Percentiles rank a stretch among this genome's conserved stretches.
Evolutionary conservation across 2,888 invertebrate genomes (phyloP).

Genomic region (Plagodis dolabraria): DNA sequence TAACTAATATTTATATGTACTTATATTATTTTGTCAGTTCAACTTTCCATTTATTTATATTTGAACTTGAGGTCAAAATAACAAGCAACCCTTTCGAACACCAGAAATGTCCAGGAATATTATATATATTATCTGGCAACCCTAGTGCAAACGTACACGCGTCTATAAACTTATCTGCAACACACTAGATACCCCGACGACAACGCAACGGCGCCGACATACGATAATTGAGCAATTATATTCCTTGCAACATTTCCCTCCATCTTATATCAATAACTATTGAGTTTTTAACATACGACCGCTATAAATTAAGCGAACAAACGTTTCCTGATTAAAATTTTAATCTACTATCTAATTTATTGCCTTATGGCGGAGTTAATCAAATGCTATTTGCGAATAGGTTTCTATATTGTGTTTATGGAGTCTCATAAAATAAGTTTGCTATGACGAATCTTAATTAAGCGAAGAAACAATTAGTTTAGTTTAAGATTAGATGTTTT

Average conservation of each 20-base stretch:
- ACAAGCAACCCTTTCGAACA: too few species aligned
- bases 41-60: too few species aligned
- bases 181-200: slow-evolving; percentile 42
- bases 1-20: too few species aligned
- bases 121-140: too few species aligned
- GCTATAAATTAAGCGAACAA: slow-evolving; percentile 14
- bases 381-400: slow-evolving; percentile 22
- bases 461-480: slow-evolving; percentile 4
- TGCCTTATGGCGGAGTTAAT: slow-evolving; percentile 21
- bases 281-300: slow-evolving; percentile 5
- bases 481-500: slow-evolving; percentile 5
- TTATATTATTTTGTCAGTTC: too few species aligned
- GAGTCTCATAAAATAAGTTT: neutral
- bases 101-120: too few species aligned
- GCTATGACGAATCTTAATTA: neutral
- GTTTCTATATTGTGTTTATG: slow-evolving; percentile 7
- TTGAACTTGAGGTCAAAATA: too few species aligned
- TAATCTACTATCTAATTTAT: slow-evolving; percentile 22
- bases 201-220: slow-evolving; percentile 50
- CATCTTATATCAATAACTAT: slow-evolving; percentile 24
- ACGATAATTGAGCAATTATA: slow-evolving; percentile 75
- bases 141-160: slow-evolving; percentile 34
- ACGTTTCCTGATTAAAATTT: slow-evolving; percentile 24
- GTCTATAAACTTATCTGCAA: slow-evolving; percentile 36
- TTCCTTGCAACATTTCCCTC: slow-evolving; percentile 58